These are phyloP conservation scores for Drosophila navojoa DNA, from an alignment of 1,140 invertebrate genomes.

Conservation along the genomic window DNA sequence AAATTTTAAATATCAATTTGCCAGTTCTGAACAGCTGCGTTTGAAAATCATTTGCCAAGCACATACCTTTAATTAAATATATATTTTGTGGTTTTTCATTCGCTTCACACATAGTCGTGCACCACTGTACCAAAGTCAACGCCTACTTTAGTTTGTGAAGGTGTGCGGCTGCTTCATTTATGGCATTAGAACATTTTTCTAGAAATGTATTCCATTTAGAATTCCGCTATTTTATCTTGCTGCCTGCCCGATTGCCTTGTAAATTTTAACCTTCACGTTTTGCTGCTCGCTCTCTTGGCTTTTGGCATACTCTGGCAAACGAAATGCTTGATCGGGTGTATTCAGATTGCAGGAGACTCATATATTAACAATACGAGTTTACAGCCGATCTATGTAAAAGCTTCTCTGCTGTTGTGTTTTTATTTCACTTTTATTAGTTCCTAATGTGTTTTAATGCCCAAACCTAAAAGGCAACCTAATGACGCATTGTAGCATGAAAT, in stretches of 20 bases:
- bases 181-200: slow-evolving; percentile 59
- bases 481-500: slow-evolving; percentile 2
- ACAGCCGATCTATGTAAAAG: not conserved
- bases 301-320: slow-evolving; percentile 9
- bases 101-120: slow-evolving; percentile 26
- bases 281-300: slow-evolving; percentile 27
- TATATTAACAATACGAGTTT: not conserved
- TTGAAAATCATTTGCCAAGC: too few relatives aligned
- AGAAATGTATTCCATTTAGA: slow-evolving; percentile 46
- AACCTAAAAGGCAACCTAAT: slow-evolving; percentile 34
- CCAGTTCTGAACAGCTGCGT: not conserved
- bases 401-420: slow-evolving; percentile 16
- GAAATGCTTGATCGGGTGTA: not conserved
- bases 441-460: slow-evolving; percentile 50
- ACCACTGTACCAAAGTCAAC: slow-evolving; percentile 53
- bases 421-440: slow-evolving; percentile 39
- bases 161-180: slow-evolving; percentile 62
- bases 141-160: slow-evolving; percentile 49
- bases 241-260: slow-evolving; percentile 59
- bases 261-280: slow-evolving; percentile 73
- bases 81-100: not conserved
- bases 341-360: not conserved
- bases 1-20: not conserved
- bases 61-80: not conserved
- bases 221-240: slow-evolving; percentile 62